These are phyloP conservation scores for Neotoxoptera formosana DNA, from an alignment of 1,140 invertebrate species.

Conservation along the genomic window DNA sequence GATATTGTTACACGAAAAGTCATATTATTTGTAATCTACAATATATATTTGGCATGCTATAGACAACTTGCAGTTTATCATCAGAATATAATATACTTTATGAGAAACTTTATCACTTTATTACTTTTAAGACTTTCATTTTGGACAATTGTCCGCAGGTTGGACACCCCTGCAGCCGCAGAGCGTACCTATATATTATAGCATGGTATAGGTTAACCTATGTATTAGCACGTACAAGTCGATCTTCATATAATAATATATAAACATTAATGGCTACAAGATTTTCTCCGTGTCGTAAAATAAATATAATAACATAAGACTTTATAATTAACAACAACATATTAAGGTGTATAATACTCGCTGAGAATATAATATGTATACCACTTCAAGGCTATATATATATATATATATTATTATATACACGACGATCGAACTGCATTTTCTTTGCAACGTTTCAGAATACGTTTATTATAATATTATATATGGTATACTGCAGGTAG, in stretches of 20 bases:
- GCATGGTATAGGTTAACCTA: neutral
- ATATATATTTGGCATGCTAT: too few relatives aligned
- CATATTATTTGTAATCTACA: too few relatives aligned
- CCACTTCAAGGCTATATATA: conserved; percentile 14
- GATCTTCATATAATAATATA: neutral
- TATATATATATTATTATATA: too few relatives aligned
- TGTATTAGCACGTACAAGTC: neutral
- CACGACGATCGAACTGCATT: neutral
- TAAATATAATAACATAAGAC: neutral
- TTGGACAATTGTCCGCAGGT: too few relatives aligned
- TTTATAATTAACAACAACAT: conserved; percentile 41
- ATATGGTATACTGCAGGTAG: neutral
- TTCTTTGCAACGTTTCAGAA: neutral
- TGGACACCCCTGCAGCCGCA: neutral
- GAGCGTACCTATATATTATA: neutral
- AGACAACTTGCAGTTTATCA: too few relatives aligned
- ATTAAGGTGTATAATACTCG: neutral
- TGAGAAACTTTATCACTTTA: too few relatives aligned
- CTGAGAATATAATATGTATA: neutral
- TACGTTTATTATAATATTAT: neutral
- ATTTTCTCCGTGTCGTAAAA: conserved; percentile 13
- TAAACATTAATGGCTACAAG: conserved; percentile 41
- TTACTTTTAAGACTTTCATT: too few relatives aligned
- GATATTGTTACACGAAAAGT: too few relatives aligned
- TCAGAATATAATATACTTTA: too few relatives aligned